These are phyloP conservation scores for Sitobion miscanthi DNA, from an alignment of 1,140 invertebrate species.

Conservation along the genomic window DNA sequence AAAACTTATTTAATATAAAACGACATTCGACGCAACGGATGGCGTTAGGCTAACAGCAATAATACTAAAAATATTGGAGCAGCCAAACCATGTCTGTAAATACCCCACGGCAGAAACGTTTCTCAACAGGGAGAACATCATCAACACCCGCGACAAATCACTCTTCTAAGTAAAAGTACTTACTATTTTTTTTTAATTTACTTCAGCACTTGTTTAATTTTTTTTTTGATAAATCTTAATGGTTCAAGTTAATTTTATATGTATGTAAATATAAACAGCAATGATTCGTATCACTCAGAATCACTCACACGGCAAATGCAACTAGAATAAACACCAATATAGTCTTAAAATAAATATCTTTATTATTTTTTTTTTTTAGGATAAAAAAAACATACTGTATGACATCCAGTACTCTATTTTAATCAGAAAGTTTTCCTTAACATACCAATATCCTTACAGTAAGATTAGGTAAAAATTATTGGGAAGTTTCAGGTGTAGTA, in stretches of 20 bases:
- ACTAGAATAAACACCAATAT: not conserved
- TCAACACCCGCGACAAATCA: not conserved
- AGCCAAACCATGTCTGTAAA: not conserved
- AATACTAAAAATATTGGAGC: not conserved
- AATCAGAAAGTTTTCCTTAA: not conserved
- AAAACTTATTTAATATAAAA: constrained; percentile 20
- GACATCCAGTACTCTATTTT: not conserved
- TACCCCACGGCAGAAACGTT: not conserved
- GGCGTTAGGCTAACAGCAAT: not conserved
- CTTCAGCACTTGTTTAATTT: not conserved
- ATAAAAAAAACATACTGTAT: not conserved
- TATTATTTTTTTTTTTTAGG: not conserved
- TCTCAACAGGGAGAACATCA: not conserved
- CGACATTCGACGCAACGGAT: not conserved
- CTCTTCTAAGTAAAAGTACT: not conserved
- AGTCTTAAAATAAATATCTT: not conserved
- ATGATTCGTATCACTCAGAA: not conserved
- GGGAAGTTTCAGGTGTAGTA: not conserved
- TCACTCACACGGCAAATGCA: rapidly evolving
- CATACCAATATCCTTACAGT: not conserved
- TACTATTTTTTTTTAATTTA: not conserved
- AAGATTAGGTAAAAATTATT: not conserved
- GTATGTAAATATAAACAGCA: not conserved
- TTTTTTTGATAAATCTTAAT: not conserved
- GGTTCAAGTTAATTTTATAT: not conserved